Evolutionary conservation across 1,140 invertebrate genomes (phyloP).

Genomic region (Brachionus sp.): DNA sequence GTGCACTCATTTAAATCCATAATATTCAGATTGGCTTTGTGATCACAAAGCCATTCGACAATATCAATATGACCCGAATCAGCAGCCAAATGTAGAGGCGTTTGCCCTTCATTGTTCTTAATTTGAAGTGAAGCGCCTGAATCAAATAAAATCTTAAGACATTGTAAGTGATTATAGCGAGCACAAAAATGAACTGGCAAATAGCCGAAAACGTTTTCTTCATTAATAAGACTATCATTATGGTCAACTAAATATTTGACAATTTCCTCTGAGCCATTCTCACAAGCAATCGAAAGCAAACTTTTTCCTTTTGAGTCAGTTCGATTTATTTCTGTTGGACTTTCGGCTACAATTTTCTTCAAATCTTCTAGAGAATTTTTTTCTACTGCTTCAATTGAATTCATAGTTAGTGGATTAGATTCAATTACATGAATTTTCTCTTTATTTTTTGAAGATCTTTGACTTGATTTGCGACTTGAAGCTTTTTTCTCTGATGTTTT

Average conservation of each 20-base stretch:
- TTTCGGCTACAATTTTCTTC: not conserved
- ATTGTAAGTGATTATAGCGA: conserved; percentile 12
- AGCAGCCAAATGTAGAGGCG: conserved; percentile 35
- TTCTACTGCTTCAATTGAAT: conserved; percentile 45
- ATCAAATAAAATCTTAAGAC: conserved; percentile 12
- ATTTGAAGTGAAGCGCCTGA: conserved; percentile 11
- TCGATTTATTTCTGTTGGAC: conserved; percentile 14
- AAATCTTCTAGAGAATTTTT: not conserved
- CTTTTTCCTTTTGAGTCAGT: conserved; percentile 31
- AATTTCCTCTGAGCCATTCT: conserved; percentile 6
- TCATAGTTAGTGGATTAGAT: not conserved
- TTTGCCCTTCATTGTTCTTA: conserved; percentile 24
- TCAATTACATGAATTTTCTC: not conserved
- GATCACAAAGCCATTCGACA: conserved; percentile 26
- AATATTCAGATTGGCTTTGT: conserved; percentile 12
- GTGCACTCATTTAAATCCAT: not conserved
- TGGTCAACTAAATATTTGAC: conserved; percentile 18
- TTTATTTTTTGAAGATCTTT: not conserved
- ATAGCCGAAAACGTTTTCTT: not conserved
- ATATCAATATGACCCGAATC: conserved; percentile 5
- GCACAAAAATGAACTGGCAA: conserved; percentile 35
- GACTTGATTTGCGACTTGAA: not conserved
- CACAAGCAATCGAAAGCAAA: conserved; percentile 2
- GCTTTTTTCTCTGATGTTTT: not conserved
- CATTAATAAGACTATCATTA: not conserved